These are phyloP conservation scores for Andrena camellia DNA, from an alignment of 2,888 invertebrate species.

Conservation along the genomic window DNA sequence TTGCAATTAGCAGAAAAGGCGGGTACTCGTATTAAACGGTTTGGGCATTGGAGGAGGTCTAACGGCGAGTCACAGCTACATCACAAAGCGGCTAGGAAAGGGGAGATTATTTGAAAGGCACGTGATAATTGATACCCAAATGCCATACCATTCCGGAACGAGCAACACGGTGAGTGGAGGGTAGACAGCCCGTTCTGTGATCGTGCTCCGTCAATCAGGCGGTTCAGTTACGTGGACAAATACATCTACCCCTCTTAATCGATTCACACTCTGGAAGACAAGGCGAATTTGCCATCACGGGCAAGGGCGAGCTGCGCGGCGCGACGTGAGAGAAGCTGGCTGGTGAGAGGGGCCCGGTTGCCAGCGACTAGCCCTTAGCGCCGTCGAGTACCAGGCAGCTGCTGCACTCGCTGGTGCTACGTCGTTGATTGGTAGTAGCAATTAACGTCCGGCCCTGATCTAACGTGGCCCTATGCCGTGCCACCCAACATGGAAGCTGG, in stretches of 20 bases:
- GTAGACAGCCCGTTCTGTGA: conserved; percentile 44
- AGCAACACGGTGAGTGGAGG: conserved; percentile 21
- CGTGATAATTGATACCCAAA: conserved; percentile 56
- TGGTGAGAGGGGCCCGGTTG: conserved; percentile 35
- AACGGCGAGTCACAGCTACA: too few species aligned
- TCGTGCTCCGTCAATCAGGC: conserved; percentile 56
- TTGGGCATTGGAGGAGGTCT: not conserved
- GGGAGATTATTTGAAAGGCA: conserved; percentile 45
- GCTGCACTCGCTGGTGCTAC: conserved; percentile 43
- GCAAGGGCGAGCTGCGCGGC: not conserved
- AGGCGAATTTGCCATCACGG: conserved; percentile 60
- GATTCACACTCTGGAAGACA: conserved; percentile 61
- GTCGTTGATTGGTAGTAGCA: conserved; percentile 82
- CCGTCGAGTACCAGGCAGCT: conserved; percentile 50
- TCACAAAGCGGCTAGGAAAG: conserved; percentile 10
- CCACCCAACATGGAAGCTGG: conserved; percentile 70
- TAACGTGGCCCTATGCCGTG: conserved; percentile 69
- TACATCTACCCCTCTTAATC: conserved; percentile 58
- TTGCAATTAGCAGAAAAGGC: not conserved
- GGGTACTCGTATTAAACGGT: not conserved
- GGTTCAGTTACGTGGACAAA: conserved; percentile 64
- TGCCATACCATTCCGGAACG: conserved; percentile 49
- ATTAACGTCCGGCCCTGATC: conserved; percentile 80
- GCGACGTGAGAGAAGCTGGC: conserved; percentile 55
- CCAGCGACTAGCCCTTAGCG: conserved; percentile 60